Evolutionary conservation across 1,140 invertebrate genomes (phyloP).

Genomic region (Habropoda laboriosa): DNA sequence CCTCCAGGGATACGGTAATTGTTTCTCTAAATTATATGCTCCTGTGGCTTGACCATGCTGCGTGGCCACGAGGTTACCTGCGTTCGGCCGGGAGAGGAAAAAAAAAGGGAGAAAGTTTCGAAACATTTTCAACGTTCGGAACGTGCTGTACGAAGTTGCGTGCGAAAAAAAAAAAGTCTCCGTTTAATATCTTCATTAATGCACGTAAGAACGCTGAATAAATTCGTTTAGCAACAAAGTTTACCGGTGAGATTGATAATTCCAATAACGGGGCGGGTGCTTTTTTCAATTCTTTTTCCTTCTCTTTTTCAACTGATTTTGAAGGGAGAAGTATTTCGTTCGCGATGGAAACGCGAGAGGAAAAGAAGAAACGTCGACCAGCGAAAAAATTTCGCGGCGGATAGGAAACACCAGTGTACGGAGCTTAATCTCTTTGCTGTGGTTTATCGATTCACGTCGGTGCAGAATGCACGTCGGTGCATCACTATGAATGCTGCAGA

Average conservation of each 20-base stretch:
- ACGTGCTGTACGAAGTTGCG: not conserved
- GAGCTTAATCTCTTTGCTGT: constrained; percentile 29
- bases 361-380: not conserved
- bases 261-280: no score
- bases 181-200: not conserved
- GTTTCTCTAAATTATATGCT: constrained; percentile 23
- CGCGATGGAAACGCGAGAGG: not conserved
- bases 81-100: no score
- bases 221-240: not conserved
- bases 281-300: no score
- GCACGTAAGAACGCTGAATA: no score
- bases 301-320: no score
- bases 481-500: constrained; percentile 56
- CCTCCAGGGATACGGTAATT: not conserved
- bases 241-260: not conserved
- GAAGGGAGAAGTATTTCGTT: no score
- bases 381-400: constrained; percentile 15
- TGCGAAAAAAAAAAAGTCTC: not conserved
- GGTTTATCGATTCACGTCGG: constrained; percentile 46
- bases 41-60: not conserved
- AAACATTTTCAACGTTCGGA: not conserved
- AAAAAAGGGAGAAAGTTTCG: not conserved
- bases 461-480: constrained; percentile 46
- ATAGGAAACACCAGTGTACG: not conserved
- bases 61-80: not conserved